Evolutionary conservation across 1,140 invertebrate genomes (phyloP), one percentile per base, ranked within the genome.

Genomic region (Zaprionus capensis): DNA sequence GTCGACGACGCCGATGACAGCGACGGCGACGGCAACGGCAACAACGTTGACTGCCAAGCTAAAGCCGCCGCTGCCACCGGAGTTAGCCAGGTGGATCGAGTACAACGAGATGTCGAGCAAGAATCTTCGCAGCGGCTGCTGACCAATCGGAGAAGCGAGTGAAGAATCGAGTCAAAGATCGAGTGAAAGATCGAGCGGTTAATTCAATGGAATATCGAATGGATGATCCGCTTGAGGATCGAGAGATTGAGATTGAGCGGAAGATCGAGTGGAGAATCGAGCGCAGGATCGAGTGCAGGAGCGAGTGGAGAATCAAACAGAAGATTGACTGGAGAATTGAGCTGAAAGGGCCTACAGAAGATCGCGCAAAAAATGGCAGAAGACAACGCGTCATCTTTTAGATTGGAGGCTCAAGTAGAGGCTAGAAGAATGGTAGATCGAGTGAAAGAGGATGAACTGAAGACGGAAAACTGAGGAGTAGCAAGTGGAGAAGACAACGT

Each of bases 71-170:
- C 91, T 95, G 71, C 94, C 95, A 17, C 82, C 92, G 24, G 95
- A 96, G 81, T 93, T 93, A 5, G 93, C 93, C 28, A 94, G 94
- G 72, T 96, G 95, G 95, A 94, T 95, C 2, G 95, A 96, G 79
- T 94, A 94, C 71, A 96, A 96, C 78, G 94, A 95, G 51, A 95
- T 96, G 59, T 96, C 95, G 6, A 96, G 95, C 68, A 94, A 94
- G 71, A 94, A 93, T 66, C 78, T 95, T 51, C 93, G 94, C 26
- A 94, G 94, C 76, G 93, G 87, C 74, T 93, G 91, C 92, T 90
- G 85, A 90, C 85, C 71, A 28, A 44, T 20, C 24, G 28, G 17
- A 58, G 36, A 15, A 11, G 56, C 46, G 46, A 12, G 46, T 24
- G 46, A 12, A 24, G 17, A 9, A 24, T 4, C 20, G 46, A 24